Percentiles rank a stretch among this genome's conserved stretches.
Conservation (phyloP, 2,797 vertebrate genomes). For the Pelochelys cantorii region DNA sequence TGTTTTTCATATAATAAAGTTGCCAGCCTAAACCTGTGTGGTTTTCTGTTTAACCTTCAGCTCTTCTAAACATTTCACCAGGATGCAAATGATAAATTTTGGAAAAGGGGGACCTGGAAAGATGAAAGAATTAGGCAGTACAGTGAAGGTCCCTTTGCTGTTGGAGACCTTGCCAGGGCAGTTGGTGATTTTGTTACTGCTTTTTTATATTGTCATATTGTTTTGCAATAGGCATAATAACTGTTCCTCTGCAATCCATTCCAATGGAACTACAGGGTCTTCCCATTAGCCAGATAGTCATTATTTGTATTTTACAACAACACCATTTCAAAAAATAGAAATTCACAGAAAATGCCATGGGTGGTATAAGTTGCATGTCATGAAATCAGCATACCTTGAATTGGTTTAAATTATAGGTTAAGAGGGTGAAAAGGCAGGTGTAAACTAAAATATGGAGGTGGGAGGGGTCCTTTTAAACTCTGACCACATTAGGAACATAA, state of each 20-base stretch:
- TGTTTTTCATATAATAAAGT: conserved; percentile 42
- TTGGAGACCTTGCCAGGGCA: neutral
- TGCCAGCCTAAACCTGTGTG: neutral
- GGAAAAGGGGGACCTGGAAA: neutral
- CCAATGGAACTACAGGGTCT: neutral
- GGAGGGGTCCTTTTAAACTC: neutral
- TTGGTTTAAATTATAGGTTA: conserved; percentile 17
- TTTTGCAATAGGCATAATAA: neutral
- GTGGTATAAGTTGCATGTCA: neutral
- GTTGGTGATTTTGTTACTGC: neutral
- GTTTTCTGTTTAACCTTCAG: neutral
- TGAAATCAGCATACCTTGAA: conserved; percentile 42
- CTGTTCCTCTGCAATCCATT: neutral
- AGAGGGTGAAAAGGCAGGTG: neutral
- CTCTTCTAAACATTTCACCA: neutral
- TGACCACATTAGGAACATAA: neutral
- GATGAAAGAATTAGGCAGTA: neutral
- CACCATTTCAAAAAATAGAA: conserved; percentile 10
- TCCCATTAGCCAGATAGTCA: neutral
- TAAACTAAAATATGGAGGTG: conserved; percentile 31
- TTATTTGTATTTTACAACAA: conserved; percentile 25
- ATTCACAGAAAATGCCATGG: neutral
- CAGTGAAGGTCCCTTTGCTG: neutral
- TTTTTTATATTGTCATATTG: neutral
- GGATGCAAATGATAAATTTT: neutral